Evolutionary conservation across 2,888 invertebrate species (phyloP), one percentile per base, ranked within the genome.

Genomic region (Coenonympha arcania): DNA sequence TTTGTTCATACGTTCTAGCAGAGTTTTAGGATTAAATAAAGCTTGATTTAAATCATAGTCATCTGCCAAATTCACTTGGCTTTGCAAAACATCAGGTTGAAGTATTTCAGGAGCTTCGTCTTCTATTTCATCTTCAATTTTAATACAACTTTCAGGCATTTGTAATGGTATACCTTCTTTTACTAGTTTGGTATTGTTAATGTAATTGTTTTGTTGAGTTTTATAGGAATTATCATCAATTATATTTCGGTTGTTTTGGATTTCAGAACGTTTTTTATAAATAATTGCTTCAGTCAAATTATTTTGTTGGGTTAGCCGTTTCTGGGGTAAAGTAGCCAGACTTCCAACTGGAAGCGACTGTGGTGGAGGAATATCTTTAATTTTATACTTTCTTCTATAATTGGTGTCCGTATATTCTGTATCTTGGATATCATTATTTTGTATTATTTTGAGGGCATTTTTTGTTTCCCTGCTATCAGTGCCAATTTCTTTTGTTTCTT

Each of bases 1-100:
- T 24, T 64, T 61, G 48, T 50, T 59, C 28, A 67, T 63, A 60
- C 62, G 65, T 62, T 79, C 71, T 44, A 86, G 60, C 33, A 86
- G 61, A 30, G 66, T 69, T 69, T 73, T 79, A 3, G 85, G 85
- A 60, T 85, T 68, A 31, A 86, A 71, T 74, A 84, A 70, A 9
- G 68, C 63, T 15, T 71, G 65, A 50, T 73, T 73, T 47, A 79
- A 61, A 51, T 70, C 61, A 26, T 59, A 66, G 19, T 69, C 60
- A 2, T 54, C 18, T 26, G 9, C 47, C 43, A 54, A 34, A 22
- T 18, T 37, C 45, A 46, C 46, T 40, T 13, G 46, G 20, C 13
- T 30, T 34, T 30, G n/a, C 15, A 15, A 30, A 26, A 16, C 18
- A 28, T 46, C 33, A 46, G 34, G 30, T 19, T 43, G 22, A 20